Evolutionary conservation across 1,140 invertebrate genomes (phyloP).

Genomic region (Listronotus bonariensis): DNA sequence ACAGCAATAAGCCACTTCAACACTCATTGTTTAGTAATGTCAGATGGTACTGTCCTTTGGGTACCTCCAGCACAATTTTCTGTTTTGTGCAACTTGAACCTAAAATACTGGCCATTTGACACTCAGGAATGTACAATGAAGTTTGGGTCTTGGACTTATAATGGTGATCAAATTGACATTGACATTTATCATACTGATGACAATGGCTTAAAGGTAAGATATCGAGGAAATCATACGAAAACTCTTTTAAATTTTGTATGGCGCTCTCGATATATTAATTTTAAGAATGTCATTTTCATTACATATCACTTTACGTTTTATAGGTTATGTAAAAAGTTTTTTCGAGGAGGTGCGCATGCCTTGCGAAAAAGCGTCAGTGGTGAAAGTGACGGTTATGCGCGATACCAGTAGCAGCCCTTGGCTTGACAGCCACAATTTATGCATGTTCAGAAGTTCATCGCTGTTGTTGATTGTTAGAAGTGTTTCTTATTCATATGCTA

Average conservation of each 20-base stretch:
- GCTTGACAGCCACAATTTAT: too few species aligned
- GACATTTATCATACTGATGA: slow-evolving; percentile 42
- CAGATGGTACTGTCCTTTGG: slow-evolving; percentile 68
- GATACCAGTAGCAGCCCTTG: too few species aligned
- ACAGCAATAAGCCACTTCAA: slow-evolving; percentile 64
- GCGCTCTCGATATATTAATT: too few species aligned
- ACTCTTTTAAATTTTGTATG: neutral
- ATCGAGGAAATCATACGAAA: neutral
- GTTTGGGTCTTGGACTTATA: slow-evolving; percentile 73
- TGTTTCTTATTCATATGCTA: too few species aligned
- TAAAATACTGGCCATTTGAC: slow-evolving; percentile 74
- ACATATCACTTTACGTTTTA: too few species aligned
- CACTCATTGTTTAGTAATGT: slow-evolving; percentile 63
- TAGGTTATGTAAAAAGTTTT: too few species aligned
- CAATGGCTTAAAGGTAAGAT: slow-evolving; percentile 32
- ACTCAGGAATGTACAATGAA: slow-evolving; percentile 68
- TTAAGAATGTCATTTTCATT: too few species aligned
- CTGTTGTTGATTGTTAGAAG: too few species aligned
- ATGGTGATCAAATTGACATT: slow-evolving; percentile 68
- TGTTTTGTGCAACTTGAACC: slow-evolving; percentile 69
- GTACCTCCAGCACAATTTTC: slow-evolving; percentile 70
- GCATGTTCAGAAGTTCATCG: too few species aligned
- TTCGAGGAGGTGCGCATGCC: too few species aligned
- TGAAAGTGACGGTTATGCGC: too few species aligned
- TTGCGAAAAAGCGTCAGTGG: too few species aligned